Evolutionary conservation across 1,140 invertebrate genomes (phyloP).

Genomic region (Pseudachorutes palmiensis): DNA sequence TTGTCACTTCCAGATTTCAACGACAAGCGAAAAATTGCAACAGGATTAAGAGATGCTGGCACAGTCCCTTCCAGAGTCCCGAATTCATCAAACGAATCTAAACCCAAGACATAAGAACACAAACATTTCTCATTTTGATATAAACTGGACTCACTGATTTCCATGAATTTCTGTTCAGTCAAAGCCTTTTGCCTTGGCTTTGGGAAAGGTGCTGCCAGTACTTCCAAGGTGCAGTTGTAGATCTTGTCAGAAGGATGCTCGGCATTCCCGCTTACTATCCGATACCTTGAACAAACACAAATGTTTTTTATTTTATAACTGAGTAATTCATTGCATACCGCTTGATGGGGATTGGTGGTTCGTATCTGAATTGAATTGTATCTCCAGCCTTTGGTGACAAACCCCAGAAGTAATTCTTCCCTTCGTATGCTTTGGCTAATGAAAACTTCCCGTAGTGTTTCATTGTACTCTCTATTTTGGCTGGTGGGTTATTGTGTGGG

Average conservation of each 20-base stretch:
- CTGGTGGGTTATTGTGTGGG: constrained; percentile 62
- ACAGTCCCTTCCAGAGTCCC: constrained; percentile 68
- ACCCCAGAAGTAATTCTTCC: constrained; percentile 89
- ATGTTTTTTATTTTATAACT: constrained; percentile 1
- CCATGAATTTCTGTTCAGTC: constrained; percentile 60
- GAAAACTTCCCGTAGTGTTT: constrained; percentile 77
- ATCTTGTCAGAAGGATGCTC: constrained; percentile 86
- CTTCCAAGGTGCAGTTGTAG: constrained; percentile 79
- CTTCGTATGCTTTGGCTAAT: constrained; percentile 72
- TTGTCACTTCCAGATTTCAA: constrained; percentile 73
- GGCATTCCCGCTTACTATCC: constrained; percentile 82
- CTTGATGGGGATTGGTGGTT: constrained; percentile 64
- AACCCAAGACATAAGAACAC: constrained; percentile 19
- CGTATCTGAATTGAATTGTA: constrained; percentile 70
- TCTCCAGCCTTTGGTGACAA: constrained; percentile 70
- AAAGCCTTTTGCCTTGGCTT: not conserved
- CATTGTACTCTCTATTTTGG: constrained; percentile 64
- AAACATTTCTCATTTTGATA: constrained; percentile 11
- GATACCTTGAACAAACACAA: constrained; percentile 48
- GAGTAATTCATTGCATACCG: constrained; percentile 41
- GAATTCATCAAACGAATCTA: constrained; percentile 63
- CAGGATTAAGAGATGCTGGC: constrained; percentile 56
- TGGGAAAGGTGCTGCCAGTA: constrained; percentile 50
- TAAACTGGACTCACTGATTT: constrained; percentile 42
- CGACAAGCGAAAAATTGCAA: constrained; percentile 61